Evolutionary conservation across 2,113 vertebrate genomes (phyloP).

Genomic region (Rhineura floridana): DNA sequence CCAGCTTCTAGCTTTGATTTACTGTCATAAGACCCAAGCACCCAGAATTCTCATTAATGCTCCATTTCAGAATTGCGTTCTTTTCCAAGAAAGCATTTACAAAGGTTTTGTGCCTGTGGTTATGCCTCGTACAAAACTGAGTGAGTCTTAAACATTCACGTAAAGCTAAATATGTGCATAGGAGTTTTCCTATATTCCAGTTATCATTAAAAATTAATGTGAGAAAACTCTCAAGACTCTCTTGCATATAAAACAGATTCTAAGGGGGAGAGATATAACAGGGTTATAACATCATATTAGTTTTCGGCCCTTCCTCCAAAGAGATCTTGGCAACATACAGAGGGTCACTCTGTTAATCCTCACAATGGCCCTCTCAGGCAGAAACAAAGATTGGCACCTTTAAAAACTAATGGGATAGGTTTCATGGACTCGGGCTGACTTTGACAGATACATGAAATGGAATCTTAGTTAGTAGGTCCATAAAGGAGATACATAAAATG

Average conservation of each 20-base stretch:
- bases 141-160: neutral
- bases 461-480: too few species aligned
- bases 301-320: neutral
- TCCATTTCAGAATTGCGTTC: neutral
- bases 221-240: neutral
- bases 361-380: too few species aligned
- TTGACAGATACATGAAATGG: too few species aligned
- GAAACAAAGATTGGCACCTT: too few species aligned
- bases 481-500: too few species aligned
- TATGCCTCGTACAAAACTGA: neutral
- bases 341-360: neutral
- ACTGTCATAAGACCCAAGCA: slow-evolving; percentile 5
- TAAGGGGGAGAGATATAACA: neutral
- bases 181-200: neutral
- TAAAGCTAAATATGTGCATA: slow-evolving; percentile 9
- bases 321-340: neutral
- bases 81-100: slow-evolving; percentile 19
- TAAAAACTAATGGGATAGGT: too few species aligned
- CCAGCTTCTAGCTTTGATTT: slow-evolving; percentile 27
- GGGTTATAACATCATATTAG: neutral
- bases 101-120: neutral
- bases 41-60: slow-evolving; percentile 13
- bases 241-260: neutral
- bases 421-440: too few species aligned
- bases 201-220: slow-evolving; percentile 52